Conservation (phyloP, 2,888 invertebrate species). For the Neoscelio sp. region DNA sequence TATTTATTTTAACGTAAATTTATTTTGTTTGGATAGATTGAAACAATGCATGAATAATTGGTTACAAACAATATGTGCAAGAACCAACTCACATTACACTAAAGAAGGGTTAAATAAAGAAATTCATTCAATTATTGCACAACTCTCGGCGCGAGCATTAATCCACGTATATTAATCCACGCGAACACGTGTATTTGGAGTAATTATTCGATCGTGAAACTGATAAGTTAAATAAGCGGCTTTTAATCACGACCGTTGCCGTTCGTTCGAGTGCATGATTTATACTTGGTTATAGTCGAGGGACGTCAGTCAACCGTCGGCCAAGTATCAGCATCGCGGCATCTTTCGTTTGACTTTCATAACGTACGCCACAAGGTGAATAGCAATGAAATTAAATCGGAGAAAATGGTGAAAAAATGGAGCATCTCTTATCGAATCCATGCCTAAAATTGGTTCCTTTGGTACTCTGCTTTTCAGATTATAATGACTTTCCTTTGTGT, state of each 20-base stretch:
- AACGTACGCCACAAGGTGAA: not conserved
- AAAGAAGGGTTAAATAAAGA: too few species aligned
- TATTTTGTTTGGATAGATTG: too few species aligned
- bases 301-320: slow-evolving; percentile 56
- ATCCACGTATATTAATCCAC: slow-evolving; percentile 39
- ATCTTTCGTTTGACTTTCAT: slow-evolving; percentile 47
- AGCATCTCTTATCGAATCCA: too few species aligned
- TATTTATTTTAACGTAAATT: too few species aligned
- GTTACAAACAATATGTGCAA: too few species aligned
- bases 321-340: slow-evolving; percentile 56
- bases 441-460: too few species aligned
- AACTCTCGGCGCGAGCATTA: not conserved
- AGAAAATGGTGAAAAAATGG: slow-evolving; percentile 38
- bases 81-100: too few species aligned
- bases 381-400: slow-evolving; percentile 46
- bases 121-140: slow-evolving; percentile 42
- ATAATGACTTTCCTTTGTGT: too few species aligned
- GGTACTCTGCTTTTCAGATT: too few species aligned
- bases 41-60: too few species aligned
- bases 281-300: slow-evolving; percentile 55
- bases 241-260: slow-evolving; percentile 52
- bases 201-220: slow-evolving; percentile 53
- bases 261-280: slow-evolving; percentile 17
- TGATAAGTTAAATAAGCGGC: slow-evolving; percentile 50
- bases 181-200: slow-evolving; percentile 48